Conservation (phyloP, 1,140 invertebrate genomes). For the Venustaconcha ellipsiformis region DNA sequence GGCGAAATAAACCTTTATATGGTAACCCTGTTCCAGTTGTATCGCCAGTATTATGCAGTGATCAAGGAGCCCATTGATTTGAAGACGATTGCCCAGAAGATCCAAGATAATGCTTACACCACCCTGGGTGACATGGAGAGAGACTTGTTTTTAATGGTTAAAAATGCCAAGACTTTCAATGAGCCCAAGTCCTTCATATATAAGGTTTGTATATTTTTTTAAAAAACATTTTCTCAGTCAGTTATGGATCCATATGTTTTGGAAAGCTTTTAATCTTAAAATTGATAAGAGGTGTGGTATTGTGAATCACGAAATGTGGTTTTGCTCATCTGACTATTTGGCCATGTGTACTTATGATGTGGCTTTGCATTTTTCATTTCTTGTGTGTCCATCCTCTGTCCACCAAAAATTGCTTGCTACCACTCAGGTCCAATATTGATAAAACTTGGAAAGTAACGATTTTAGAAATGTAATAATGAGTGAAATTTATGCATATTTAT, state of each 20-base stretch:
- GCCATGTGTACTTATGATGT: neutral
- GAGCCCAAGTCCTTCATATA: constrained; percentile 97
- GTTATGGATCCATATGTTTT: neutral
- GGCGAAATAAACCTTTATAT: no score
- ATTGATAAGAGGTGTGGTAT: neutral
- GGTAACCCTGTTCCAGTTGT: constrained; percentile 70
- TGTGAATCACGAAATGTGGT: neutral
- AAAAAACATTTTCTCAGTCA: neutral
- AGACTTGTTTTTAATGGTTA: constrained; percentile 91
- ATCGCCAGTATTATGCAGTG: constrained; percentile 68
- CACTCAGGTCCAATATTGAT: neutral
- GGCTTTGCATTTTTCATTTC: neutral
- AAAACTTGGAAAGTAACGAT: neutral
- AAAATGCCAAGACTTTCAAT: constrained; percentile 96
- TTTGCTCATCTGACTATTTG: neutral
- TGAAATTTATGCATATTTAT: no score
- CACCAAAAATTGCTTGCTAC: neutral
- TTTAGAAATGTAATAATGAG: no score
- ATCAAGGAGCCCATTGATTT: constrained; percentile 69
- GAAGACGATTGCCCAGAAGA: constrained; percentile 65
- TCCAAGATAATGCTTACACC: constrained; percentile 85
- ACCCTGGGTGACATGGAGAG: constrained; percentile 87
- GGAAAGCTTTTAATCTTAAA: neutral
- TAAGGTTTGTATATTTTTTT: constrained; percentile 72
- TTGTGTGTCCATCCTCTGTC: neutral